phyloP scores from a whole-genome alignment of 2,797 vertebrate genomes.

The Lagocephalus sceleratus region DNA sequence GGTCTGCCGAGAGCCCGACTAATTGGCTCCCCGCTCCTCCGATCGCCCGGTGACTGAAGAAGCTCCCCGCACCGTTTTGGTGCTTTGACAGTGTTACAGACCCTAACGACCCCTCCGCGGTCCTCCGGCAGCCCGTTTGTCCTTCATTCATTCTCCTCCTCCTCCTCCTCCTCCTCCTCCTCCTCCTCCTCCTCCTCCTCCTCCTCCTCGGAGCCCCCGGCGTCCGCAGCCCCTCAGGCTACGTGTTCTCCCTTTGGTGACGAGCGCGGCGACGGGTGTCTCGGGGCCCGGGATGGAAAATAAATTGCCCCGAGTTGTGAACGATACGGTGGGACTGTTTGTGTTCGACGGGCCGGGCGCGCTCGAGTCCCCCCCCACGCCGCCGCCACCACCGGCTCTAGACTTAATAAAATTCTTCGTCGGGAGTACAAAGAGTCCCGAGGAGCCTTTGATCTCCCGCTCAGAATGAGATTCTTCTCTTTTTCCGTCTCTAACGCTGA shows the following conservation, averaged over 20 bases:
- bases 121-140: slow-evolving; percentile 7
- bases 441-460: slow-evolving; percentile 55
- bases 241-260: slow-evolving; percentile 56
- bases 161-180: slow-evolving; percentile 2
- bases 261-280: slow-evolving; percentile 34
- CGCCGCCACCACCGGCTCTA: slow-evolving; percentile 43
- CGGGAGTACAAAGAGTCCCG: slow-evolving; percentile 56
- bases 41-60: slow-evolving; percentile 52
- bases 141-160: slow-evolving; percentile 7
- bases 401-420: slow-evolving; percentile 46
- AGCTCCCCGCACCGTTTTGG: slow-evolving; percentile 49
- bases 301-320: slow-evolving; percentile 54
- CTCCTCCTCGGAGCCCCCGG: slow-evolving; percentile 2
- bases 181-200: slow-evolving; percentile 5
- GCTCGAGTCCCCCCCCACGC: slow-evolving; percentile 8
- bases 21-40: slow-evolving; percentile 65
- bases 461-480: slow-evolving; percentile 43
- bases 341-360: slow-evolving; percentile 25
- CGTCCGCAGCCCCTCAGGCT: slow-evolving; percentile 49
- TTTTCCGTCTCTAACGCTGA: slow-evolving; percentile 55
- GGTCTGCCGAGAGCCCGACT: slow-evolving; percentile 56
- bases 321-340: slow-evolving; percentile 41
- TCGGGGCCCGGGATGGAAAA: slow-evolving; percentile 54
- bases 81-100: slow-evolving; percentile 57
- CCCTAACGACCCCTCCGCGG: slow-evolving; percentile 40